Evolutionary conservation across 2,797 vertebrate genomes (phyloP).

Genomic region (Vultur gryphus): DNA sequence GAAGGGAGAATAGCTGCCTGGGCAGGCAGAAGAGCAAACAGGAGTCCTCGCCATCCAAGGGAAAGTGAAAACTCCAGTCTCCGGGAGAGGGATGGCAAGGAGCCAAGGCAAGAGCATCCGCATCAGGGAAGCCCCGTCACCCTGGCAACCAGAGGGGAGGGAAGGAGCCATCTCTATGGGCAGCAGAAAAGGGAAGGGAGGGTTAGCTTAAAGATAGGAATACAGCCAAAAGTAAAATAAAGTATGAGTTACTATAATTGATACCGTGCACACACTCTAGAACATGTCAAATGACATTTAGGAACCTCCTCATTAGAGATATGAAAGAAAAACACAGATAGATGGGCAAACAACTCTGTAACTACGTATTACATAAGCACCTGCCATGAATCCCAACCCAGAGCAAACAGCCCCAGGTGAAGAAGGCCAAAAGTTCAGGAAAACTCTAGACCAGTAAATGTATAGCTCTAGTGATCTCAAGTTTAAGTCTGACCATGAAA

Average conservation of each 20-base stretch:
- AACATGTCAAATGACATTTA: not conserved
- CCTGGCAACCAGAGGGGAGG: slow-evolving; percentile 25
- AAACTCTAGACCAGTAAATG: not conserved
- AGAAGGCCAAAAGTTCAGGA: not conserved
- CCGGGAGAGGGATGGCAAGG: not conserved
- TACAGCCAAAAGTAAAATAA: not conserved
- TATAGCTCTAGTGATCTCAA: not conserved
- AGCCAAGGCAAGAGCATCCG: slow-evolving; percentile 3
- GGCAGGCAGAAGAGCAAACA: not conserved
- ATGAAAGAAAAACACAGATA: not conserved
- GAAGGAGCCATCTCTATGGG: not conserved
- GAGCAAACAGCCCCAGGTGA: not conserved
- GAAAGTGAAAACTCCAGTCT: not conserved
- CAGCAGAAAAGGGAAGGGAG: not conserved
- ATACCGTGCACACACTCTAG: too few relatives aligned
- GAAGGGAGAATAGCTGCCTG: not conserved
- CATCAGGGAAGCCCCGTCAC: slow-evolving; percentile 35
- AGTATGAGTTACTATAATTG: fast-evolving
- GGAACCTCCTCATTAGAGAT: not conserved
- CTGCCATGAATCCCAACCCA: not conserved
- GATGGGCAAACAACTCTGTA: not conserved
- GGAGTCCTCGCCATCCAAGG: not conserved
- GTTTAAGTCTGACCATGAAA: not conserved
- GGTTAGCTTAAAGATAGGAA: not conserved
- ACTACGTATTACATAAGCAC: fast-evolving